Base-by-base conservation (phyloP, 2,888 invertebrate species). In the Uropetala carovei region DNA sequence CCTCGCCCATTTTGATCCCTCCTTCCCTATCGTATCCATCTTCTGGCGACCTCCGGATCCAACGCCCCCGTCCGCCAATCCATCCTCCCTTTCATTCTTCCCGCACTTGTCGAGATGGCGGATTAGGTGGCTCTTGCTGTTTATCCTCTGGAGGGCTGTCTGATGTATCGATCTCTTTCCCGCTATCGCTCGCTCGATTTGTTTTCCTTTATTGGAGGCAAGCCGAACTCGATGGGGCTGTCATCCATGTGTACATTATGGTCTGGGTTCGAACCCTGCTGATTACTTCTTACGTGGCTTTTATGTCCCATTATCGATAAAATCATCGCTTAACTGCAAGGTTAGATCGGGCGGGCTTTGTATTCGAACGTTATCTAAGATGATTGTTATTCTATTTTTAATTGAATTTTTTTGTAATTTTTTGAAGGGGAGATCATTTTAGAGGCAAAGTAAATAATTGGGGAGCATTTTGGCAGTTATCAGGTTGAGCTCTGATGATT, bases 171-270 rank as follows among this genome's bases (percentile, higher is more conserved):
- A 68, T 68, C 68, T 22, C 22, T 68, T 43, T 43, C 43, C 43
- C 68, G 68, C 68, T 22, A 68, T 68, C 68, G 22, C 68, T 68
- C 22, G 22, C n/a, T 68, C 68, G 68, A 68, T 68, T n/a, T 68
- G 68, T n/a, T 68, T 68, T 68, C 68, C 68, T 68, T 68, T 68
- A 68, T 68, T 68, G n/a, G 64, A 64, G 9, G 43, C 43, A 43
- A 43, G 43, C 43, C 43, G 43, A 43, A 43, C 43, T 43, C 43
- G 5, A 43, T 43, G 43, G 43, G 5, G 68, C 68, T 22, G 68
- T 68, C 68, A 10, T 68, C 68, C 68, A n/a, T 68, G 18, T n/a
- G 68, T 68, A 18, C 16, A n/a, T n/a, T 64, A 16, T 14, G 64
- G n/a, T 68, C 68, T 68, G 13, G 13, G 60, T 68, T 68, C 22